These are phyloP conservation scores for Dreissena rostriformis DNA, from an alignment of 1,140 invertebrate species.

Conservation along the genomic window DNA sequence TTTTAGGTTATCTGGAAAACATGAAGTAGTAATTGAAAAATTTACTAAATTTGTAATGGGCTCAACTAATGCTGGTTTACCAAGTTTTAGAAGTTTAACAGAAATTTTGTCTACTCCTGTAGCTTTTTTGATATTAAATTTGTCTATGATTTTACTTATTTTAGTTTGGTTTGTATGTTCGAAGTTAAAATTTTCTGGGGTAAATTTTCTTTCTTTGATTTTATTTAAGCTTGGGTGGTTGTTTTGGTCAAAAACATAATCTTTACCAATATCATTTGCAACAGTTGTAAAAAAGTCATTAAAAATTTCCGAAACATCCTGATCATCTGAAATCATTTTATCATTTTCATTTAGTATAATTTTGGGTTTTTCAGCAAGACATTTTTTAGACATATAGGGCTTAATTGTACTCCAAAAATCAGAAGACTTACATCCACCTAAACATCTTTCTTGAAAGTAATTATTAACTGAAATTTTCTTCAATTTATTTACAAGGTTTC, in stretches of 20 bases:
- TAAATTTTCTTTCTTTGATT: conserved; percentile 29
- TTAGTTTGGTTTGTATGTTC: background rate
- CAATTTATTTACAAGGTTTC: too few relatives aligned
- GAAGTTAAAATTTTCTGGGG: conserved; percentile 17
- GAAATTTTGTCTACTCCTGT: conserved; percentile 2
- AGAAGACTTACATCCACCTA: too few relatives aligned
- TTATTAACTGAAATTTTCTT: too few relatives aligned
- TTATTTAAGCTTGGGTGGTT: conserved; percentile 25
- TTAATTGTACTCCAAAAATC: too few relatives aligned
- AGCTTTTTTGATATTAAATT: conserved; percentile 26
- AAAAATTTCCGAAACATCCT: conserved; percentile 28
- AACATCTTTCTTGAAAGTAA: too few relatives aligned
- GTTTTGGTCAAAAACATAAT: conserved; percentile 16
- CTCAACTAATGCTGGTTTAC: background rate
- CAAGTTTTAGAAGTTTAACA: conserved; percentile 1
- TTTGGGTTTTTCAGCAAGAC: too few relatives aligned
- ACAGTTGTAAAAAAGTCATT: conserved; percentile 25
- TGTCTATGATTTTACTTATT: conserved; percentile 13
- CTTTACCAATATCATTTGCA: conserved; percentile 22
- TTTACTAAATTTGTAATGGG: conserved; percentile 4
- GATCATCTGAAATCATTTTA: conserved; percentile 15
- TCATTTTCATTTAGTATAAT: too few relatives aligned
- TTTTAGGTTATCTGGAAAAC: conserved; percentile 19
- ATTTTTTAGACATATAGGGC: too few relatives aligned
- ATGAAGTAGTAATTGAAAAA: background rate